phyloP scores from a whole-genome alignment of 2,113 vertebrate species.

The zebrafish (Danio rerio) region GRCz12tu NC_133180.1:37501501-37502000 shows the following conservation, averaged over 20 bases:
- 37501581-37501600: too few relatives aligned
- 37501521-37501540: too few relatives aligned
- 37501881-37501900: background rate
- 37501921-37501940: background rate
- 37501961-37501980: background rate
- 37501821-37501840: conserved; percentile 85
- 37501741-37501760: conserved; percentile 91
- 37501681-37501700: conserved; percentile 40
- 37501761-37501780: conserved; percentile 85
- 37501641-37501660: background rate
- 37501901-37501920: background rate
- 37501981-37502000: background rate
- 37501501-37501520: too few relatives aligned
- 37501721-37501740: conserved; percentile 78
- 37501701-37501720: conserved; percentile 53
- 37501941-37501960: background rate
- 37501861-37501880: background rate
- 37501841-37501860: background rate
- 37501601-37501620: too few relatives aligned
- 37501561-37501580: too few relatives aligned
- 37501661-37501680: conserved; percentile 15
- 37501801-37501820: conserved; percentile 93
- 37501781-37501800: conserved; percentile 98
- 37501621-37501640: too few relatives aligned
- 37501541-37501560: too few relatives aligned